Base-by-base conservation (phyloP, 2,888 invertebrate genomes). In the Apamea sordens region DNA sequence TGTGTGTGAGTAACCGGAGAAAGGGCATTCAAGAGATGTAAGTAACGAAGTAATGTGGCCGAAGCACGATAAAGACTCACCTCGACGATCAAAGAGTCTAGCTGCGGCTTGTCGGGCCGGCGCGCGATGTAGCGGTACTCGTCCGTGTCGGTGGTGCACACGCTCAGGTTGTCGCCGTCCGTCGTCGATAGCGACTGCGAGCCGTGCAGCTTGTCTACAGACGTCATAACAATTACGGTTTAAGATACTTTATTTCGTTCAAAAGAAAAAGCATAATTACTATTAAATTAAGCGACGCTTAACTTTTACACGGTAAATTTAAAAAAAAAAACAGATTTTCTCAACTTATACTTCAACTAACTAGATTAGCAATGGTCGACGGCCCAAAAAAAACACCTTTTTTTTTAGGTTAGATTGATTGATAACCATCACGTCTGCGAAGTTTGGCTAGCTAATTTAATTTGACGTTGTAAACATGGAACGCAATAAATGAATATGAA, bases 101-200 rank as follows among this genome's bases (percentile, higher is more conserved):
- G 89, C 32, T 91, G 93, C 70, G 94, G 94, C 73, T 94, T 93
- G 63, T 94, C 93, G 15, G 79, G 61, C 6, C 84, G 72, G 0
- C 88, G 87, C 74, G 91, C 86, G 59, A 86, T 86, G 87, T 93
- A 91, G 50, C 93, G 86, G 79, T 92, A 91, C 73, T 95, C 94
- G 84, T 95, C 96, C 0, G 95, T 94, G 89, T 95, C 95, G 0
- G 92, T 92, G 5, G 96, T 95, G 77, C 96, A 95, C 21, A 96
- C 88, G 88, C 95, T 95, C 56, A 95, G 73, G 86, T 95, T 94
- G 91, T 95, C 96, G 4, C 96, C 96, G 78, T 96, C 96, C 0
- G 94, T 90, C 63, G 90, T 93, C 0, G 95, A 96, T 21, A 95
- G 91, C 0, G 96, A 94, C 81, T 94, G 95, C 0, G 96, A 95